phyloP scores from a whole-genome alignment of 2,797 vertebrate species.

The Tragelaphus oryx region DNA sequence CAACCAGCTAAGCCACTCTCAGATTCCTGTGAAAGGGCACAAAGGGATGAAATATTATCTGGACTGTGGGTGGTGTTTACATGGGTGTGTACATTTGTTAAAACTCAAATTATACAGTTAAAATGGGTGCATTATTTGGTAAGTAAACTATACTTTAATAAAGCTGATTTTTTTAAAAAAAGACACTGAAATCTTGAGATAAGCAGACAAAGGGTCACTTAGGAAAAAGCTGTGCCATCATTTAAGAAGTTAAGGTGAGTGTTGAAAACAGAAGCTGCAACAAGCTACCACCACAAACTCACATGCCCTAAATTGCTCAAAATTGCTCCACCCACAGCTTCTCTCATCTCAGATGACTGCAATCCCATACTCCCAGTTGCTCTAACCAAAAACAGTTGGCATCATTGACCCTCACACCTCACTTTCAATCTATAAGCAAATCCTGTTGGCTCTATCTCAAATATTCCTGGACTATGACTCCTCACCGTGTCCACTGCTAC shows the following conservation, averaged over 20 bases:
- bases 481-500: neutral
- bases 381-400: neutral
- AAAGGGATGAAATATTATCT: slow-evolving; percentile 21
- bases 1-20: neutral
- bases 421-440: slow-evolving; percentile 34
- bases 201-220: slow-evolving; percentile 9
- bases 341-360: slow-evolving; percentile 8
- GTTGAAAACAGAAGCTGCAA: slow-evolving; percentile 22
- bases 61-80: neutral
- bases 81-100: neutral
- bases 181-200: slow-evolving; percentile 22
- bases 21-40: neutral
- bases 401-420: neutral
- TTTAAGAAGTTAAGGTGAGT: neutral
- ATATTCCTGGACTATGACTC: neutral
- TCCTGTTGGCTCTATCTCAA: neutral
- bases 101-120: slow-evolving; percentile 18
- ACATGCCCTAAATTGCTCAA: slow-evolving; percentile 8
- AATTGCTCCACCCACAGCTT: neutral
- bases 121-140: slow-evolving; percentile 10
- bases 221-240: neutral
- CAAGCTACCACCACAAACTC: slow-evolving; percentile 4
- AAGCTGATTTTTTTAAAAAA: neutral
- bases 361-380: slow-evolving; percentile 8
- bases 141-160: slow-evolving; percentile 6